Base-by-base conservation (phyloP, 2,888 invertebrate species). In the Cerastis rubricosa region DNA sequence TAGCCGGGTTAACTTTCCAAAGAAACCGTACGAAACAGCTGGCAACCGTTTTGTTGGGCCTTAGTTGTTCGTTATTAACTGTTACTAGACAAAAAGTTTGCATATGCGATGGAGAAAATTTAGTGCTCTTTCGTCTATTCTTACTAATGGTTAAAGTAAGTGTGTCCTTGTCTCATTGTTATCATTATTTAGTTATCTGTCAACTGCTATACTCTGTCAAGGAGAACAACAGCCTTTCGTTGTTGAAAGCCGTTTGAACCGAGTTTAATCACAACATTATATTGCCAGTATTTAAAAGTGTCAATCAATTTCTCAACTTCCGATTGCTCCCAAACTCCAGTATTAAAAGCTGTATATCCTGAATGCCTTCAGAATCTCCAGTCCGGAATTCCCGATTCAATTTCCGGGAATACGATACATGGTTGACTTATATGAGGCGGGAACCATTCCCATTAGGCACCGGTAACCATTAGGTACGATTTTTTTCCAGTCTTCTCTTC, bases 331-430 rank as follows among this genome's bases (percentile, higher is more conserved):
- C 65, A 69, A 66, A 77, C 45, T 57, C 51, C 25, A 19, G 51
- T 74, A 86, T 57, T 71, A 54, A 71, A 47, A 47, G 5, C 35
- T 65, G 64, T 71, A 70, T 51, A 74, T 83, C 67, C 74, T 22
- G 61, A 78, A 78, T 71, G 63, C 54, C 74, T 74, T 71, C 65
- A 83, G 40, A 29, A 59, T 43, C 64, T 74, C 71, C 84, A 74
- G 51, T 19, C 54, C 86, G 86, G 84, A 84, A 84, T 83, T 72
- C 72, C 86, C 66, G 59, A 75, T 71, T 72, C 71, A 86, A 84
- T 86, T 83, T 84, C 84, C 83, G 83, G 73, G 71, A 45, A 69
- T 63, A 70, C 78, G 74, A 64, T 70, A 70, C 72, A 78, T 83
- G 63, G 74, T 54, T 71, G 83, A 65, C 83, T 82, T 66, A 72